A percentile compares a stretch with the other conserved stretches of the same genome.
Conservation (phyloP, 2,113 vertebrate species). For the Cyphomyrus plagiostoma region DNA sequence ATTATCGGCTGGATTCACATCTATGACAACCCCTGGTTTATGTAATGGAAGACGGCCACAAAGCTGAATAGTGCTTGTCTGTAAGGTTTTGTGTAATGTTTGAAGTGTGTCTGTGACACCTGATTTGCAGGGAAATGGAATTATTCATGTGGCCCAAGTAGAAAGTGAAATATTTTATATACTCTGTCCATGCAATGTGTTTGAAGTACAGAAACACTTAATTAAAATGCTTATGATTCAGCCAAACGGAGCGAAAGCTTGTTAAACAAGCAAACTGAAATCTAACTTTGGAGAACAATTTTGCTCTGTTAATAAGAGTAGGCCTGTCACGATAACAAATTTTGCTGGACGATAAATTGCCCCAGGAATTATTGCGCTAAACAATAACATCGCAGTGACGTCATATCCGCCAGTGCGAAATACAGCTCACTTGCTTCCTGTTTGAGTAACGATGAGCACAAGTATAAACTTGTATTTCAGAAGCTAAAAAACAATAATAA, state of each 20-base stretch:
- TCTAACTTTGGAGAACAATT: not conserved
- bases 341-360: no score
- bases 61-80: not conserved
- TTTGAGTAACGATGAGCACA: no score
- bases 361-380: no score
- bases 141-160: not conserved
- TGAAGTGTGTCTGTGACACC: not conserved
- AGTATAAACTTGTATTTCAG: no score
- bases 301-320: not conserved
- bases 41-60: not conserved
- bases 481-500: no score
- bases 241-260: not conserved
- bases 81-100: not conserved
- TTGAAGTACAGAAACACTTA: not conserved
- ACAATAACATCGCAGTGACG: no score
- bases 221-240: not conserved
- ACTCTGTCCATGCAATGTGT: not conserved
- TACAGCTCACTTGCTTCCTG: no score
- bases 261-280: not conserved
- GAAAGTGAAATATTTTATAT: not conserved
- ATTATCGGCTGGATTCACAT: not conserved
- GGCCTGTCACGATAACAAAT: no score
- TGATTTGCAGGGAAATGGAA: not conserved
- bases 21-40: not conserved
- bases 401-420: no score